phyloP scores from a whole-genome alignment of 2,888 invertebrate species.

The Nemurella pictetii region DNA sequence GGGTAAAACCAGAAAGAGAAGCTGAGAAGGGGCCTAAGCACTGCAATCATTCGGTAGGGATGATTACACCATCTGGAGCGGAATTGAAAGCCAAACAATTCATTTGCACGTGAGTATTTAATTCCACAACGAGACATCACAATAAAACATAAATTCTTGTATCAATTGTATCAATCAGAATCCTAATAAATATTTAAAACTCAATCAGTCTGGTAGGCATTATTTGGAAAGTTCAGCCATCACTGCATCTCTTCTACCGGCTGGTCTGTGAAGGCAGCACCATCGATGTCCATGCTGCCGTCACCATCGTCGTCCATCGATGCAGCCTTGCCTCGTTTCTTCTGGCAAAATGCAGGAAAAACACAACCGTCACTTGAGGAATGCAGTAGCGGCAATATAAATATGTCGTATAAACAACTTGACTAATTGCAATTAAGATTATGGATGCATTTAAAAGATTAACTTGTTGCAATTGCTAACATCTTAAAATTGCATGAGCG shows the following conservation, averaged over 20 bases:
- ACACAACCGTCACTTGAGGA: not conserved
- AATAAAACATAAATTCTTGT: too few species aligned
- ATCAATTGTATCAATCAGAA: not conserved
- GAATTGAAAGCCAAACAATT: not conserved
- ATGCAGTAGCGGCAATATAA: too few species aligned
- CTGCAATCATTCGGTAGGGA: too few species aligned
- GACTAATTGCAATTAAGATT: too few species aligned
- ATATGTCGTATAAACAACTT: too few species aligned
- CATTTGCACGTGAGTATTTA: not conserved
- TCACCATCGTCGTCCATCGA: not conserved
- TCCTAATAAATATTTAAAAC: not conserved
- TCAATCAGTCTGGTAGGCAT: not conserved
- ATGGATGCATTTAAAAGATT: too few species aligned
- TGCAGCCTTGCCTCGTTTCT: not conserved
- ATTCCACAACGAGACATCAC: not conserved
- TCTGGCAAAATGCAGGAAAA: not conserved
- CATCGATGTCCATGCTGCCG: not conserved
- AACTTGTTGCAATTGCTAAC: too few species aligned
- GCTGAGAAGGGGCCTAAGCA: not conserved
- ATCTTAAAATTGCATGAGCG: too few species aligned
- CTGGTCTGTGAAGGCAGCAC: not conserved
- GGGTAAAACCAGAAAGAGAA: not conserved
- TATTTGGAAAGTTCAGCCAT: not conserved
- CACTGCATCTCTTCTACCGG: not conserved
- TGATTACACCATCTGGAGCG: not conserved